Evolutionary conservation across 2,888 invertebrate genomes (phyloP).

Genomic region (Actias luna): DNA sequence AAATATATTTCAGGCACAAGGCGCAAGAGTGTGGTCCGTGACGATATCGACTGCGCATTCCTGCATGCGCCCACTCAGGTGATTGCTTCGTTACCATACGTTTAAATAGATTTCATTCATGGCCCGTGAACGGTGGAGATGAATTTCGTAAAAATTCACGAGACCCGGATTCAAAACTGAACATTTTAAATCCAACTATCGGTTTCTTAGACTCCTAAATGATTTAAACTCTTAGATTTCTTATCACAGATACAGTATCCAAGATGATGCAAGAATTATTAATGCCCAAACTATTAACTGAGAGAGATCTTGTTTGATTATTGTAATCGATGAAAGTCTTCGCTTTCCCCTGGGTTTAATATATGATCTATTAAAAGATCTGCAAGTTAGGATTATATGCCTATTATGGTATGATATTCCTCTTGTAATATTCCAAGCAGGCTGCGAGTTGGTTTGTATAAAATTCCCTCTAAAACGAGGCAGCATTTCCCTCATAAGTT

Average conservation of each 20-base stretch:
- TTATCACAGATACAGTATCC: not conserved
- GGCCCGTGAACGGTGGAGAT: conserved; percentile 1
- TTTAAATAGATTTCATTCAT: conserved; percentile 25
- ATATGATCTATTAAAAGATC: too few species aligned
- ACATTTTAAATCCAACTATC: not conserved
- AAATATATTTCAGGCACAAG: conserved; percentile 44
- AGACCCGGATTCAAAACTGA: not conserved
- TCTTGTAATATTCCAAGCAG: too few species aligned
- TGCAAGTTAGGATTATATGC: too few species aligned
- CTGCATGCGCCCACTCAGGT: conserved; percentile 73
- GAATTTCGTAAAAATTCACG: not conserved
- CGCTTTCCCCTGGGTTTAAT: too few species aligned
- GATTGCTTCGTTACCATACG: conserved; percentile 21
- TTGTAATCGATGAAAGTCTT: too few species aligned
- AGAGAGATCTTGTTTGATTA: too few species aligned
- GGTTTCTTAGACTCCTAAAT: not conserved
- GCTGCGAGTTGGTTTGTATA: too few species aligned
- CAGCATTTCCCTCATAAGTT: too few species aligned
- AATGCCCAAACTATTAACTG: too few species aligned
- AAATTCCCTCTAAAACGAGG: too few species aligned
- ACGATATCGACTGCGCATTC: conserved; percentile 67
- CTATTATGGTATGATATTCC: too few species aligned
- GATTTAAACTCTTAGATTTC: not conserved
- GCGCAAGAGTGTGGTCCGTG: conserved; percentile 56
- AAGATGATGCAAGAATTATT: too few species aligned